Evolutionary conservation across 1,140 invertebrate species (phyloP), one percentile per base, ranked within the genome.

Genomic region (Nylanderia fulva): DNA sequence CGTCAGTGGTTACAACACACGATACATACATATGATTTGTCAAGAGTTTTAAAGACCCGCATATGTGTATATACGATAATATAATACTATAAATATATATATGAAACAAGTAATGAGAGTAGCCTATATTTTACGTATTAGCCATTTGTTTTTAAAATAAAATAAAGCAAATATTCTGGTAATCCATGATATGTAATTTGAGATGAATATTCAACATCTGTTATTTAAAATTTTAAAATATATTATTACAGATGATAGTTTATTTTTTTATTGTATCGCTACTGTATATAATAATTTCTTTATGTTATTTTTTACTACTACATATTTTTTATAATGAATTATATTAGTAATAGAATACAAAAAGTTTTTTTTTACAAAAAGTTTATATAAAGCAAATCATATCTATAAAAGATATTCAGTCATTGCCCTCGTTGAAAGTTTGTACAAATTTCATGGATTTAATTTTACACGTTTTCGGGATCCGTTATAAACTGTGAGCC

Each of bases 331-430:
- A 33, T 6, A 18, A 48, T 52, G n/a, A 52, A 71, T 36, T 58
- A 2, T 72, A 33, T 74, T 39, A 60, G 21, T 29, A 42, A 29
- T 45, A 36, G 2, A 13, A 2, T 2, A 11, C 9, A 18, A 11
- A n/a, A n/a, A n/a, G n/a, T n/a, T n/a, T n/a, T n/a, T n/a, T n/a
- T n/a, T n/a, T n/a, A n/a, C n/a, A n/a, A n/a, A n/a, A 61, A 42
- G 8, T 42, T 76, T 61, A 2, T n/a, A 9, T 64, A 48, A 15
- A 86, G n/a, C n/a, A 86, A 85, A 39, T 71, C n/a, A 0, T 11
- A 8, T 29, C 9, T 9, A 60, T n/a, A 4, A 63, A 69, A 76
- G 64, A 56, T 27, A 6, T 27, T 56, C 21, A 68, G 45, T 74
- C 15, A 24, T 60, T 9, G 48, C 39, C n/a, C n/a, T 15, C 48